These are phyloP conservation scores for Etheostoma perlongum DNA, from an alignment of 2,797 vertebrate species.

Conservation along the genomic window DNA sequence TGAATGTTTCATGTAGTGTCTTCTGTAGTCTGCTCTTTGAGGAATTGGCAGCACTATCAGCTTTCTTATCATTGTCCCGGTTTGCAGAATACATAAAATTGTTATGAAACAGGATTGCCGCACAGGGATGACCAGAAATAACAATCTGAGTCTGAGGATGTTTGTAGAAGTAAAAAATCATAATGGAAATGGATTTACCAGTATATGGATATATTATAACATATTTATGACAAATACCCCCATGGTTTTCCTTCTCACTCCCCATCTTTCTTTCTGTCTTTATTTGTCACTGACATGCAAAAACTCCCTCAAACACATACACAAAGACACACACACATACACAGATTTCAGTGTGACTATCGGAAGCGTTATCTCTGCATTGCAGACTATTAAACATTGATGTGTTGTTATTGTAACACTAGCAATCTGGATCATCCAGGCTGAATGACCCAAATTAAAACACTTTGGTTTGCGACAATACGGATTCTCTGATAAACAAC, in stretches of 20 bases:
- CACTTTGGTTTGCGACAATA: constrained; percentile 65
- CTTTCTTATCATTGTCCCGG: constrained; percentile 70
- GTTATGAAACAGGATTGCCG: constrained; percentile 71
- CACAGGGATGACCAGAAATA: constrained; percentile 67
- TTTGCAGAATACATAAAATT: constrained; percentile 70
- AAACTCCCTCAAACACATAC: background rate
- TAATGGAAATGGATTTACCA: constrained; percentile 42
- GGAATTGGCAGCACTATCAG: constrained; percentile 73
- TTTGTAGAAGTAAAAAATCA: constrained; percentile 48
- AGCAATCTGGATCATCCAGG: constrained; percentile 79
- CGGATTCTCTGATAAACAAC: constrained; percentile 71
- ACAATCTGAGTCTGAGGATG: constrained; percentile 51
- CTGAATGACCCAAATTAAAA: constrained; percentile 79
- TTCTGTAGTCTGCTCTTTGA: constrained; percentile 70
- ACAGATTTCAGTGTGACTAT: constrained; percentile 63
- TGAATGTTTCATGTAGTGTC: constrained; percentile 75
- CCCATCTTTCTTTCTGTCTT: constrained; percentile 15
- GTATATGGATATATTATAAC: constrained; percentile 39
- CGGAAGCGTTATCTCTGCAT: constrained; percentile 72
- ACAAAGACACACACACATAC: background rate
- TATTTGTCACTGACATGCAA: constrained; percentile 45
- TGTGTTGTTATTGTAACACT: constrained; percentile 79
- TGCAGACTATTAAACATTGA: constrained; percentile 84
- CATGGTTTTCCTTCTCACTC: constrained; percentile 27
- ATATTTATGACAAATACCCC: constrained; percentile 45